Percentiles rank a stretch among this genome's conserved stretches.
phyloP scores from a whole-genome alignment of 1,140 invertebrate genomes.

The Drosophila melanica region DNA sequence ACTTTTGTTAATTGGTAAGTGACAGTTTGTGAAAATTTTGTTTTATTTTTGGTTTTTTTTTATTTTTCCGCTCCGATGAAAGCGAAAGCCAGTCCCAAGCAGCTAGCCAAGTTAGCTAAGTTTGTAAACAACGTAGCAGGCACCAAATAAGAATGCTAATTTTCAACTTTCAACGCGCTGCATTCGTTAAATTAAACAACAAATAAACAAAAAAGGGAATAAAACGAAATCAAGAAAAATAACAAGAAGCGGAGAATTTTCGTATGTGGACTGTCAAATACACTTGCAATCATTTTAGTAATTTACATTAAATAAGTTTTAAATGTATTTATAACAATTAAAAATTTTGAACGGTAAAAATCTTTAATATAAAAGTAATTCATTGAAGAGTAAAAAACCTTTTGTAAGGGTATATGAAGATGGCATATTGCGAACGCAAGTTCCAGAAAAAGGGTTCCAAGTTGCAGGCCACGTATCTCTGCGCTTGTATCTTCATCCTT shows the following conservation, averaged over 20 bases:
- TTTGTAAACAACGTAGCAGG: constrained; percentile 19
- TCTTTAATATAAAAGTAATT: too few species aligned
- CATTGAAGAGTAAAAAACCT: background rate
- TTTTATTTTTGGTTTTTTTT: constrained; percentile 26
- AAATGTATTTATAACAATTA: too few species aligned
- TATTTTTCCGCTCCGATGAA: constrained; percentile 18
- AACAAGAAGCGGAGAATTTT: background rate
- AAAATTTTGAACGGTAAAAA: too few species aligned
- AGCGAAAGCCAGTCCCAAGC: constrained; percentile 38
- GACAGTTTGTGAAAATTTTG: constrained; percentile 44
- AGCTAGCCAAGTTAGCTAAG: background rate
- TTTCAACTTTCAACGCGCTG: constrained; percentile 63
- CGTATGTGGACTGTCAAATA: constrained; percentile 10
- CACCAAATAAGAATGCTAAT: constrained; percentile 56
- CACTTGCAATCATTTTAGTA: constrained; percentile 4
- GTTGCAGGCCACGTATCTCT: constrained; percentile 53
- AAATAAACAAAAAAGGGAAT: background rate
- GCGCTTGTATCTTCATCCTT: constrained; percentile 12
- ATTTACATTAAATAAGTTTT: too few species aligned
- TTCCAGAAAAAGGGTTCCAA: constrained; percentile 68
- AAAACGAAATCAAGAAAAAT: constrained; percentile 7
- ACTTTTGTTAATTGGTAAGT: constrained; percentile 84
- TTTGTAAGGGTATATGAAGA: constrained; percentile 6
- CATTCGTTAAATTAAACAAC: constrained; percentile 43
- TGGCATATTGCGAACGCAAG: constrained; percentile 38